Evolutionary conservation across 2,888 invertebrate species (phyloP).

Genomic region (Oligia strigilis): DNA sequence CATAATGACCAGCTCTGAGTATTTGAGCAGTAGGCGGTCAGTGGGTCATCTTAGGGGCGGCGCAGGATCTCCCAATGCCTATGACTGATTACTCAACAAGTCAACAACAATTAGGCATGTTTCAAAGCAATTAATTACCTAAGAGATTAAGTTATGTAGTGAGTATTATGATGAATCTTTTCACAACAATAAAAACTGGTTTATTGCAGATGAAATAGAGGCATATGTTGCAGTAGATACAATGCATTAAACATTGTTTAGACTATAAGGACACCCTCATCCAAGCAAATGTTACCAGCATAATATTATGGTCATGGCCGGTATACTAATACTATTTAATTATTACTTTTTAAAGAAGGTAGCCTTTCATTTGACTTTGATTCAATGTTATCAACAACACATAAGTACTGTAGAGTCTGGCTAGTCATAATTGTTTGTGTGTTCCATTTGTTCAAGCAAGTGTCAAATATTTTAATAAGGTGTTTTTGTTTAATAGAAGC

Average conservation of each 20-base stretch:
- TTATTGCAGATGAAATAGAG: neutral
- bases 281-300: neutral
- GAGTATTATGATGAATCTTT: neutral
- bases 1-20: neutral
- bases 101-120: neutral
- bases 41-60: too few species aligned
- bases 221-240: neutral
- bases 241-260: neutral
- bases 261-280: conserved; percentile 36
- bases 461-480: too few species aligned
- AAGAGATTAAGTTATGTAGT: neutral
- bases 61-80: neutral
- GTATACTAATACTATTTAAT: neutral
- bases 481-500: too few species aligned
- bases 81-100: neutral
- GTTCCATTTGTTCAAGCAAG: too few species aligned
- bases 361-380: neutral
- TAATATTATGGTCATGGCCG: neutral
- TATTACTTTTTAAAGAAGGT: neutral
- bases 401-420: neutral
- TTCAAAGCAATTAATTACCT: neutral
- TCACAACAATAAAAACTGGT: neutral
- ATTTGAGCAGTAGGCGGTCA: neutral
- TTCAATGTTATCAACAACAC: neutral
- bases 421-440: too few species aligned